Evolutionary conservation across 53 echinoderm and acorn worm species (phyloP), one percentile per base, ranked within the genome.

Genomic region (Astropecten irregularis): DNA sequence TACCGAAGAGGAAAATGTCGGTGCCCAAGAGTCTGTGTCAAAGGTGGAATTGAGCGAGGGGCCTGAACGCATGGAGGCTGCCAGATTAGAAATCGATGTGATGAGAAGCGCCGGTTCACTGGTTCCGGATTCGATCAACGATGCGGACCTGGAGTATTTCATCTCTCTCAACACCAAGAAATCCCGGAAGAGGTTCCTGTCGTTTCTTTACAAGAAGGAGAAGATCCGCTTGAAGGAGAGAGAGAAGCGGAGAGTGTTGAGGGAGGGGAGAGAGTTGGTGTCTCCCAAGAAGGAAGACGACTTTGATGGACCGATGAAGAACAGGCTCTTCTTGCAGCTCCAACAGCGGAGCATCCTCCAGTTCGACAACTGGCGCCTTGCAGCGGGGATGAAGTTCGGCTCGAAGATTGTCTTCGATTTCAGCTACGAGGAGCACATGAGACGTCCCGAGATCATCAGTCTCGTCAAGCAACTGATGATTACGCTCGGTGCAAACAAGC

Each of bases 331-430:
- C 11, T 19, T 64, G 22, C 73, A 53, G 16, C n/a, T 76, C 6
- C 63, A 76, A 19, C 77, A 9, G 29, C 40, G 66, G 49, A 64
- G 44, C 33, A 37, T 77, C 9, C 66, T 56, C 32, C 54, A 54
- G 22, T 69, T 54, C 42, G 92, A 95, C 40, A 81, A 71, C 32
- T 95, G 90, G 92, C 77, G 77, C 19, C 50, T 99, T 0, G 90
- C 99, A 10, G 65, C 86, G n/a, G 95, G 87, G 16, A 95, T 99
- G 94, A 90, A 62, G 85, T 95, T 95, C 84, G 91, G 91, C 9
- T 90, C 94, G 15, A 76, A 88, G 84, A 28, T 99, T 18, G 92
- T 77, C 1, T 92, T 87, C 71, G 99, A 99, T 67, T 90, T 92
- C 68, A 86, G 83, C 51, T 95, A 92, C 71, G 99, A 99, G 14